These are phyloP conservation scores for Cygnus buccinator DNA, from an alignment of 2,113 vertebrate genomes.

Conservation along the genomic window DNA sequence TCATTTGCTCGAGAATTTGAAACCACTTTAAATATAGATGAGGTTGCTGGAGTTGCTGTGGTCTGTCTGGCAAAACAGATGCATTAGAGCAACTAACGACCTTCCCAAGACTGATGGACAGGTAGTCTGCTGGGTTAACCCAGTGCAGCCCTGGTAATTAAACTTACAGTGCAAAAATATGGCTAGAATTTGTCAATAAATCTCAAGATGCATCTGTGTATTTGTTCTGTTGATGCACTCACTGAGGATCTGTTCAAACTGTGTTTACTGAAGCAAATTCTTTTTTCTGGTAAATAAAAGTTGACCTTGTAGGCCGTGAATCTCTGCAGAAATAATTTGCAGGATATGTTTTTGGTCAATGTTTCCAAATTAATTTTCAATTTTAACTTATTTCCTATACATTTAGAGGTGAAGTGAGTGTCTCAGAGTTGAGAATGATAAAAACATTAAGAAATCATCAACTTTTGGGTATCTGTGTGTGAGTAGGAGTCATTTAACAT, in stretches of 20 bases:
- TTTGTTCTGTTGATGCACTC: neutral
- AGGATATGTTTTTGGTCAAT: neutral
- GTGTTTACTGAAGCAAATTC: neutral
- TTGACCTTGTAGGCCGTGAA: neutral
- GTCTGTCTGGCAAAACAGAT: neutral
- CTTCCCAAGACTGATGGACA: neutral
- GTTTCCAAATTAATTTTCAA: neutral
- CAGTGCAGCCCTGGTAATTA: neutral
- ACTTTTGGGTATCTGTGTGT: neutral
- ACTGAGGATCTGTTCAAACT: neutral
- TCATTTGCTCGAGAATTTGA: conserved; percentile 3
- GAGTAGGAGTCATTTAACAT: neutral
- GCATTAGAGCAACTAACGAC: neutral
- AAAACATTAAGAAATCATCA: neutral
- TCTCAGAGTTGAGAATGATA: neutral
- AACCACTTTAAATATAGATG: neutral
- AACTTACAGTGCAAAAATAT: neutral
- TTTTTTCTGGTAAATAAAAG: neutral
- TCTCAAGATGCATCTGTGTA: neutral
- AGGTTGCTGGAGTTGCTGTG: neutral
- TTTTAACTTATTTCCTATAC: neutral
- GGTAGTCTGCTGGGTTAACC: neutral
- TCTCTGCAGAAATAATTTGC: neutral
- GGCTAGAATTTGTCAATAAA: neutral
- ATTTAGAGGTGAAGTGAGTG: rapidly evolving